phyloP scores from a whole-genome alignment of 2,888 invertebrate species.

The Lasioglossum morio region DNA sequence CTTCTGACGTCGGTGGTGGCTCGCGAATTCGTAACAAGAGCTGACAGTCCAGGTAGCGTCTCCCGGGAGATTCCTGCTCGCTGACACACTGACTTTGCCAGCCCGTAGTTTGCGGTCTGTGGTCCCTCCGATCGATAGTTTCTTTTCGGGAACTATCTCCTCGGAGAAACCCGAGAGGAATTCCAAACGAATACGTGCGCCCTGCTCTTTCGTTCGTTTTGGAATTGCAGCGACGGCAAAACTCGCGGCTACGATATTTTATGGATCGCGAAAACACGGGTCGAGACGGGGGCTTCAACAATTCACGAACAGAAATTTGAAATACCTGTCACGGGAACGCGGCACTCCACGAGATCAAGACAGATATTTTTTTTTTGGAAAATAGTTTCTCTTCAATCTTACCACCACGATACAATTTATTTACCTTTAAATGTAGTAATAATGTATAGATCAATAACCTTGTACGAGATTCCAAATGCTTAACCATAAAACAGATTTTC shows the following conservation, averaged over 20 bases:
- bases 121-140: neutral
- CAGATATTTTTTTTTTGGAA: neutral
- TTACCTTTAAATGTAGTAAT: too few relatives aligned
- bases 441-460: too few relatives aligned
- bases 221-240: neutral
- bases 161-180: neutral
- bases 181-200: neutral
- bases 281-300: neutral
- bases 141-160: constrained; percentile 3
- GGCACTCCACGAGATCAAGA: neutral
- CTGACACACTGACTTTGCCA: constrained; percentile 11
- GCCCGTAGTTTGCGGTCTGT: neutral
- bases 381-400: neutral
- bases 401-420: too few relatives aligned
- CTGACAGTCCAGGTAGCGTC: constrained; percentile 17
- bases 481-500: neutral
- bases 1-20: constrained; percentile 10
- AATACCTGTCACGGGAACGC: neutral
- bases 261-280: neutral
- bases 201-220: neutral
- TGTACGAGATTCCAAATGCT: too few relatives aligned
- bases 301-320: neutral
- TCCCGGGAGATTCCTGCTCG: constrained; percentile 15
- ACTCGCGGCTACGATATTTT: neutral
- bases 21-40: constrained; percentile 22